phyloP scores from a whole-genome alignment of 2,888 invertebrate genomes.

The Lottia gigantea region DNA sequence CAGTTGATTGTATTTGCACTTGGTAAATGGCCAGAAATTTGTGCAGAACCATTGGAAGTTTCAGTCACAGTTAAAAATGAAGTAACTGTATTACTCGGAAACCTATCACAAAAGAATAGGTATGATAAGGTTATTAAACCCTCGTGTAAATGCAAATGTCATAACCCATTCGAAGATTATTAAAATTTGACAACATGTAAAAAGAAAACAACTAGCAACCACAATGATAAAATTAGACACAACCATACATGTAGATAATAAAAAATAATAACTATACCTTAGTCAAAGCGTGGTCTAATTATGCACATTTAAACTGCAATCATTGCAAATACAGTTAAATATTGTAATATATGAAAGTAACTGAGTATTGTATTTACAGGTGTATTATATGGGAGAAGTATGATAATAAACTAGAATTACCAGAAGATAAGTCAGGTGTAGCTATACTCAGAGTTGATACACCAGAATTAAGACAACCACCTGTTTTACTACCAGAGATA shows the following conservation, averaged over 20 bases:
- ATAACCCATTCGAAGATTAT: too few species aligned
- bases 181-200: too few species aligned
- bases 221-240: too few species aligned
- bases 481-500: neutral
- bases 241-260: too few species aligned
- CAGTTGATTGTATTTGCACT: neutral
- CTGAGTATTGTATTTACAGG: constrained; percentile 24
- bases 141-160: too few species aligned
- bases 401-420: constrained; percentile 23
- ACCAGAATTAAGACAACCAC: constrained; percentile 6
- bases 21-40: constrained; percentile 5
- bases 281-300: too few species aligned
- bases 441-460: constrained; percentile 40
- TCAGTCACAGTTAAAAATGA: neutral
- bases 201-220: too few species aligned
- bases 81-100: neutral
- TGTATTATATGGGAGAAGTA: constrained; percentile 44
- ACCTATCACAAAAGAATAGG: neutral
- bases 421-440: constrained; percentile 35
- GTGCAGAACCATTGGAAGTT: neutral
- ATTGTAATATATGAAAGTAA: too few species aligned
- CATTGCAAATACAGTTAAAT: too few species aligned
- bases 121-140: neutral
- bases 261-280: too few species aligned
- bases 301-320: too few species aligned